A percentile compares a stretch with the other conserved stretches of the same genome.
Evolutionary conservation across 2,113 vertebrate genomes (phyloP).

Genomic region (Ceyx melanurus): DNA sequence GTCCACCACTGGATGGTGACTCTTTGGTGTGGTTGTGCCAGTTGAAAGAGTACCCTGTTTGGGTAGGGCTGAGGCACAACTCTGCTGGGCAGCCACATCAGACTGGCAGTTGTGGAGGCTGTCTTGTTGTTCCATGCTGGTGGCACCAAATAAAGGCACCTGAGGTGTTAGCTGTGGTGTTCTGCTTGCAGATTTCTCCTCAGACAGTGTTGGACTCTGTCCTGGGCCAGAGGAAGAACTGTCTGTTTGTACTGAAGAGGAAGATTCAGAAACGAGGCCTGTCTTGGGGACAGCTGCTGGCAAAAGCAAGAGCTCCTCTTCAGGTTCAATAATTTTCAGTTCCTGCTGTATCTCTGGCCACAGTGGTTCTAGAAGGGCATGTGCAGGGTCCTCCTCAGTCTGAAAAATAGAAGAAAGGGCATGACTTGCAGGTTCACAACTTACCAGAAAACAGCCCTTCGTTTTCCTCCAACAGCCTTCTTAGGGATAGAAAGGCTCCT

Average conservation of each 20-base stretch:
- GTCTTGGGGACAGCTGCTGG: neutral
- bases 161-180: neutral
- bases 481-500: neutral
- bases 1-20: neutral
- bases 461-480: neutral
- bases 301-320: constrained; percentile 75
- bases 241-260: neutral
- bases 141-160: neutral
- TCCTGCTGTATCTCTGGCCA: constrained; percentile 86
- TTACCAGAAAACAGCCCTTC: neutral
- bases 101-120: neutral
- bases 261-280: neutral
- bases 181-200: constrained; percentile 16
- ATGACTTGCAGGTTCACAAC: neutral
- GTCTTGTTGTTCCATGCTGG: neutral
- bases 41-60: neutral
- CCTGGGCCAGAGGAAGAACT: neutral
- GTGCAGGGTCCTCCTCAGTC: constrained; percentile 65
- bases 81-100: neutral
- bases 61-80: neutral
- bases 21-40: neutral
- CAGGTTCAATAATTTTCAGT: constrained; percentile 87
- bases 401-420: constrained; percentile 68
- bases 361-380: constrained; percentile 55
- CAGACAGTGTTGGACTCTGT: neutral